Percentiles rank a stretch among this genome's conserved stretches.
Evolutionary conservation across 2,888 invertebrate genomes (phyloP).

Genomic region (Ellobium chinense): DNA sequence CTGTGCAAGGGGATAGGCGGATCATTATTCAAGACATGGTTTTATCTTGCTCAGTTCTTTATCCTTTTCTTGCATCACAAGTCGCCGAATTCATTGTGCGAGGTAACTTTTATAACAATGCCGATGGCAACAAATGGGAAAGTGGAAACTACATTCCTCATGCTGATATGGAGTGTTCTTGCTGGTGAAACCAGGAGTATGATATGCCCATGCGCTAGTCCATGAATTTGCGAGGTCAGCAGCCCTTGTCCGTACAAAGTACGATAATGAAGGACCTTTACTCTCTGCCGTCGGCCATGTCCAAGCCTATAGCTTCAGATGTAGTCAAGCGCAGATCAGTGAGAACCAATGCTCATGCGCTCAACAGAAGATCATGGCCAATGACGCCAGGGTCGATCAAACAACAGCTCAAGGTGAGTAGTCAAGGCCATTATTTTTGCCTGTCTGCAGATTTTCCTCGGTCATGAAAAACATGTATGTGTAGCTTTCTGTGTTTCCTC

Average conservation of each 20-base stretch:
- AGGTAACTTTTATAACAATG: too few relatives aligned
- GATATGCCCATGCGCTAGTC: not conserved
- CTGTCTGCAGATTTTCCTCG: too few relatives aligned
- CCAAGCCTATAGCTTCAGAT: not conserved
- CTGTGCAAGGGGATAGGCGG: too few relatives aligned
- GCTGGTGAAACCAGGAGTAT: not conserved
- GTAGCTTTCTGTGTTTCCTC: not conserved
- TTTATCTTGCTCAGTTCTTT: too few relatives aligned
- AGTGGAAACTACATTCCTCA: too few relatives aligned
- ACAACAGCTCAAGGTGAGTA: slow-evolving; percentile 43
- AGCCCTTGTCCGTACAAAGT: not conserved
- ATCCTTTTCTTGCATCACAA: too few relatives aligned
- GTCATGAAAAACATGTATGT: too few relatives aligned
- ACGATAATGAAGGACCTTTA: slow-evolving; percentile 5
- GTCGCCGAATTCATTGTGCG: too few relatives aligned
- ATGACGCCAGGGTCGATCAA: slow-evolving; percentile 54
- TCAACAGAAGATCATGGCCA: slow-evolving; percentile 63
- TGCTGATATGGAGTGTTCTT: too few relatives aligned
- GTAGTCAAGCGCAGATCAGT: slow-evolving; percentile 36
- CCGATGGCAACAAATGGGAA: too few relatives aligned
- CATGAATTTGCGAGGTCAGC: slow-evolving; percentile 16
- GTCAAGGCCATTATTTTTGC: not conserved
- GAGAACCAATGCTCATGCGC: slow-evolving; percentile 18
- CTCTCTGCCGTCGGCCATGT: not conserved
- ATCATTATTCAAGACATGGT: too few relatives aligned